These are phyloP conservation scores for Drosophila pseudoananassae DNA, from an alignment of 1,140 invertebrate species.

Conservation along the genomic window DNA sequence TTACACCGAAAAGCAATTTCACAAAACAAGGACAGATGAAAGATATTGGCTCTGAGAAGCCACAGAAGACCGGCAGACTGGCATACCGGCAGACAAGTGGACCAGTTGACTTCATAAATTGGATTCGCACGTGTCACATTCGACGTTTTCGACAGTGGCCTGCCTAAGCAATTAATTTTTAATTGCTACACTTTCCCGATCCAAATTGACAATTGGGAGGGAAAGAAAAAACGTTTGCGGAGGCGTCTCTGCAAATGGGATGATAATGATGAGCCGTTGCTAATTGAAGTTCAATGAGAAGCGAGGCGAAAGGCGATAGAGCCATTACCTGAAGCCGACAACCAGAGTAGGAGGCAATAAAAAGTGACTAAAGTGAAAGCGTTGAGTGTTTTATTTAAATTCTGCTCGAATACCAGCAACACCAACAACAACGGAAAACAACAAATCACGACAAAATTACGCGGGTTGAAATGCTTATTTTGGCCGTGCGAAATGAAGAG, in stretches of 20 bases:
- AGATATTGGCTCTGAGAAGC: background rate
- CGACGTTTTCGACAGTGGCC: conserved; percentile 9
- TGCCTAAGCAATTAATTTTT: conserved; percentile 63
- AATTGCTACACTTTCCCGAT: conserved; percentile 69
- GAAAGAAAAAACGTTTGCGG: conserved; percentile 24
- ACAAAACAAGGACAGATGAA: background rate
- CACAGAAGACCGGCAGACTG: too few relatives aligned
- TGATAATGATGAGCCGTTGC: conserved; percentile 40
- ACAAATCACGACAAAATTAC: conserved; percentile 13
- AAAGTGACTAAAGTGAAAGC: conserved; percentile 67
- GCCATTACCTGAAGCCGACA: conserved; percentile 51
- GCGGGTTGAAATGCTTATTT: background rate
- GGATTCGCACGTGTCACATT: conserved; percentile 27
- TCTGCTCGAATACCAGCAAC: conserved; percentile 34
- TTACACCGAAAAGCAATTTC: background rate
- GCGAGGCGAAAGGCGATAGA: conserved; percentile 64
- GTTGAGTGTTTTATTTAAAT: conserved; percentile 71
- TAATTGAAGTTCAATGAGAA: conserved; percentile 71
- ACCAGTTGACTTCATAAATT: conserved; percentile 20
- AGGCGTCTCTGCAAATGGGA: conserved; percentile 44
- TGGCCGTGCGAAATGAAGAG: conserved; percentile 9
- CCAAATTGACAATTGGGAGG: background rate
- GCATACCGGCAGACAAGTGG: too few relatives aligned
- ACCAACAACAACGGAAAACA: conserved; percentile 25
- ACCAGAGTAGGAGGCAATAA: conserved; percentile 38